Conservation (phyloP, 2,113 vertebrate species). For the Erythrocercus mccallii region DNA sequence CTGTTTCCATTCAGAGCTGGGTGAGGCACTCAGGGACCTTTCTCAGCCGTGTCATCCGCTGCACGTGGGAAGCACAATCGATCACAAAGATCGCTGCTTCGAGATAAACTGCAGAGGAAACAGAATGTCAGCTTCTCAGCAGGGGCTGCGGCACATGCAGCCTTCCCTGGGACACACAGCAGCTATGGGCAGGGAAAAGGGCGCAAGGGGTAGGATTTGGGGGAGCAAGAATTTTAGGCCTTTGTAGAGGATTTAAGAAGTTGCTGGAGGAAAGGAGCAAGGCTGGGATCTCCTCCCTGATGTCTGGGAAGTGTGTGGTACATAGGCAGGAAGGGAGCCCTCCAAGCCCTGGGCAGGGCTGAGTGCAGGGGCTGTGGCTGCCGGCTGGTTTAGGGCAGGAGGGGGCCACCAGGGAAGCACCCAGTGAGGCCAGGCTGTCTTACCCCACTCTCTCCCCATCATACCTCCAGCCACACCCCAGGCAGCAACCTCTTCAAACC, state of each 20-base stretch:
- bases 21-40: background rate
- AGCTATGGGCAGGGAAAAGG: background rate
- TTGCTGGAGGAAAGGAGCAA: background rate
- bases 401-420: rapidly evolving
- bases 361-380: background rate
- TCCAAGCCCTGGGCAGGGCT: background rate
- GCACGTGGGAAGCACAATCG: background rate
- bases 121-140: background rate
- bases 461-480: background rate
- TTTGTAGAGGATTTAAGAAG: background rate
- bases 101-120: conserved; percentile 14
- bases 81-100: background rate
- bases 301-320: background rate
- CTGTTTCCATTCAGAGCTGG: background rate
- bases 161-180: background rate
- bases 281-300: too few species aligned
- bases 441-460: background rate
- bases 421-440: rapidly evolving
- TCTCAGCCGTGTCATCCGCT: background rate
- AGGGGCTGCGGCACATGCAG: background rate
- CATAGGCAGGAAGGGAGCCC: background rate
- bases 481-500: too few species aligned
- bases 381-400: background rate
- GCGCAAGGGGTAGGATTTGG: rapidly evolving
- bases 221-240: background rate